Evolutionary conservation across 2,797 vertebrate species (phyloP).

Genomic region (Scomberomorus guttatus): DNA sequence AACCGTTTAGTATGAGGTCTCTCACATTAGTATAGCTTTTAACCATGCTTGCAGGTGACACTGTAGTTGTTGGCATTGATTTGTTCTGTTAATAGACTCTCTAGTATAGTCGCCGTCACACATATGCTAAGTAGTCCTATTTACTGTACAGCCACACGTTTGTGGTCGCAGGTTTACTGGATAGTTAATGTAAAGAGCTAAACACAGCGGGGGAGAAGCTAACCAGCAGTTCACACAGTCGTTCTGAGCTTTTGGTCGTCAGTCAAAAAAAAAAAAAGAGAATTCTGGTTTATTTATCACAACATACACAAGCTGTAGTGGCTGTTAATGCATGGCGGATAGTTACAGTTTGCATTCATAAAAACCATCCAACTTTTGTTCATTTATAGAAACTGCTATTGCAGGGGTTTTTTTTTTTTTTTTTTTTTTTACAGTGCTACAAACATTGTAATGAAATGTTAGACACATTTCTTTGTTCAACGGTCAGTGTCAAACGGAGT

Average conservation of each 20-base stretch:
- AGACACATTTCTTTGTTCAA: not conserved
- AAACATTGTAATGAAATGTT: slow-evolving; percentile 25
- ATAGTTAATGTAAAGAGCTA: slow-evolving; percentile 22
- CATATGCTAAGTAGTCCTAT: slow-evolving; percentile 17
- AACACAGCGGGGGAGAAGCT: not conserved
- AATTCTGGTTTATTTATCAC: slow-evolving; percentile 41
- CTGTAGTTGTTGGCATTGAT: slow-evolving; percentile 28
- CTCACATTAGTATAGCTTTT: slow-evolving; percentile 33
- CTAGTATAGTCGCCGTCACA: slow-evolving; percentile 32
- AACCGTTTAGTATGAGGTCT: slow-evolving; percentile 30
- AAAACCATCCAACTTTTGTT: not conserved
- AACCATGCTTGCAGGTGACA: slow-evolving; percentile 16
- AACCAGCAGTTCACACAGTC: not conserved
- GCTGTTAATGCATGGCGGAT: slow-evolving; percentile 48
- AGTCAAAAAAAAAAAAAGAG: slow-evolving; percentile 7
- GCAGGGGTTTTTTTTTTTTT: not conserved
- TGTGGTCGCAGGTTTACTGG: slow-evolving; percentile 41
- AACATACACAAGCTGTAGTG: slow-evolving; percentile 35
- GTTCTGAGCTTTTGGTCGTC: slow-evolving; percentile 13
- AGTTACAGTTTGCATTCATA: slow-evolving; percentile 39
- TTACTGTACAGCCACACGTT: slow-evolving; percentile 30
- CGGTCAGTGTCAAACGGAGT: slow-evolving; percentile 48
- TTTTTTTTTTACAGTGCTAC: slow-evolving; percentile 14
- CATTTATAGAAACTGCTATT: slow-evolving; percentile 16
- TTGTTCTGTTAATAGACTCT: slow-evolving; percentile 28